phyloP scores from a whole-genome alignment of 2,797 vertebrate genomes.

The Karalla daura region DNA sequence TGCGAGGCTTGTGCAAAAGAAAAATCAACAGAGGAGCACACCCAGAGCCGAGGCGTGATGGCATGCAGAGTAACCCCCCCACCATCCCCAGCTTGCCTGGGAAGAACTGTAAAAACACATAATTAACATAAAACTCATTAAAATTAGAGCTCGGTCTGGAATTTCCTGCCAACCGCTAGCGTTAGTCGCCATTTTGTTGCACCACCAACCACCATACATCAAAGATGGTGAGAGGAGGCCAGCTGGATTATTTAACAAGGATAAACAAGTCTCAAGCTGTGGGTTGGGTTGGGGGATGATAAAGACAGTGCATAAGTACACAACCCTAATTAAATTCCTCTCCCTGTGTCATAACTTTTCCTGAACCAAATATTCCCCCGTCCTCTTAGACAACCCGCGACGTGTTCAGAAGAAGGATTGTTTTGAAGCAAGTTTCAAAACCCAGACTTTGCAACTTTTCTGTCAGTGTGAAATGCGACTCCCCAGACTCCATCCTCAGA shows the following conservation, averaged over 20 bases:
- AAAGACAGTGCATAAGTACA: conserved; percentile 48
- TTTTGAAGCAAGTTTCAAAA: conserved; percentile 14
- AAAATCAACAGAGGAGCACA: conserved; percentile 27
- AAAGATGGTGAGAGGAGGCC: conserved; percentile 60
- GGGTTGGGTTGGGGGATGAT: conserved; percentile 36
- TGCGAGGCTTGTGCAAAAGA: conserved; percentile 35
- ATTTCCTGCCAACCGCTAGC: conserved; percentile 41
- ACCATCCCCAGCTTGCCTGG: conserved; percentile 17
- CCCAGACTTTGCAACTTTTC: conserved; percentile 8
- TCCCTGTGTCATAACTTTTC: conserved; percentile 52
- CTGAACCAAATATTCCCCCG: conserved; percentile 26
- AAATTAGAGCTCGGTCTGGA: conserved; percentile 54
- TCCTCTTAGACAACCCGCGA: conserved; percentile 14
- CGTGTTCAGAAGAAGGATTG: conserved; percentile 4
- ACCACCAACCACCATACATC: conserved; percentile 62
- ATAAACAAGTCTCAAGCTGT: conserved; percentile 68
- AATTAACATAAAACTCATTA: conserved; percentile 77
- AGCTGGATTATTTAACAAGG: conserved; percentile 61
- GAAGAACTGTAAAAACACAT: conserved; percentile 61
- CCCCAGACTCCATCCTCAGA: not conserved
- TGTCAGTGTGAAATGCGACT: conserved; percentile 5
- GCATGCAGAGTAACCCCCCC: conserved; percentile 7
- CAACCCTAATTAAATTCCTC: conserved; percentile 64
- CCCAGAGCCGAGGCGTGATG: conserved; percentile 19
- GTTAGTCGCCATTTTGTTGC: conserved; percentile 58